phyloP scores from a whole-genome alignment of 92 coral and sea anemone genomes.

The Porites divaricata region DNA sequence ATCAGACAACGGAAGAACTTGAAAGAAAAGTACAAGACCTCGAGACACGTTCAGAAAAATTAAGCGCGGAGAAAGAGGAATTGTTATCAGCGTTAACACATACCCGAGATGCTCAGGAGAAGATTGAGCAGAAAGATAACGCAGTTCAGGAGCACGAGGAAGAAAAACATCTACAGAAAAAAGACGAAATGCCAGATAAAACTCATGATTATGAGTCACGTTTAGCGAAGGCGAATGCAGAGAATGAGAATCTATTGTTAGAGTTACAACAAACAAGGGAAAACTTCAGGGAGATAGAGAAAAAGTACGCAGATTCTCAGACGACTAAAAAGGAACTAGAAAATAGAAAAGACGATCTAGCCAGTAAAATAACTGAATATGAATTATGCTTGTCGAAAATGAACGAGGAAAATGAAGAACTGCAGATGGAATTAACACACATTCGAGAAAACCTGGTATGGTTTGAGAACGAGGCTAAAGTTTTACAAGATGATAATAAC shows the following conservation, averaged over 20 bases:
- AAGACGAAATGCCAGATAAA: conserved; percentile 25
- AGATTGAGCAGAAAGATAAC: neutral
- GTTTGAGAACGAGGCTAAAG: conserved; percentile 18
- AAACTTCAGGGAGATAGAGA: conserved; percentile 13
- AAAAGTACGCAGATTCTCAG: conserved; percentile 17
- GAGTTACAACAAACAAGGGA: conserved; percentile 48
- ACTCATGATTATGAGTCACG: conserved; percentile 43
- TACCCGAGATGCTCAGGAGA: conserved; percentile 25
- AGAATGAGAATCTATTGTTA: conserved; percentile 37
- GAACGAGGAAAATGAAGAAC: conserved; percentile 37
- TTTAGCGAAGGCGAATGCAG: conserved; percentile 37
- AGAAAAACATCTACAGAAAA: conserved; percentile 18
- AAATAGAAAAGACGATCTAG: conserved; percentile 40
- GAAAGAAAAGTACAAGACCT: conserved; percentile 24
- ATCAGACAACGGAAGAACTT: conserved; percentile 44
- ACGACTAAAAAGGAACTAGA: conserved; percentile 34
- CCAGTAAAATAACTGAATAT: conserved; percentile 23
- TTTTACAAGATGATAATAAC: neutral
- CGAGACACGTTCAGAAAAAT: conserved; percentile 24
- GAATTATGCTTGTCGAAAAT: conserved; percentile 37
- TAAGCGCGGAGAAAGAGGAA: conserved; percentile 48
- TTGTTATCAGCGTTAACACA: conserved; percentile 25
- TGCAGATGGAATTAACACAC: conserved; percentile 22
- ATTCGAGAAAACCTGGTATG: conserved; percentile 24
- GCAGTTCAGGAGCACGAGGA: neutral